Conservation (phyloP, 2,797 vertebrate species). For the Micromesistius poutassou region DNA sequence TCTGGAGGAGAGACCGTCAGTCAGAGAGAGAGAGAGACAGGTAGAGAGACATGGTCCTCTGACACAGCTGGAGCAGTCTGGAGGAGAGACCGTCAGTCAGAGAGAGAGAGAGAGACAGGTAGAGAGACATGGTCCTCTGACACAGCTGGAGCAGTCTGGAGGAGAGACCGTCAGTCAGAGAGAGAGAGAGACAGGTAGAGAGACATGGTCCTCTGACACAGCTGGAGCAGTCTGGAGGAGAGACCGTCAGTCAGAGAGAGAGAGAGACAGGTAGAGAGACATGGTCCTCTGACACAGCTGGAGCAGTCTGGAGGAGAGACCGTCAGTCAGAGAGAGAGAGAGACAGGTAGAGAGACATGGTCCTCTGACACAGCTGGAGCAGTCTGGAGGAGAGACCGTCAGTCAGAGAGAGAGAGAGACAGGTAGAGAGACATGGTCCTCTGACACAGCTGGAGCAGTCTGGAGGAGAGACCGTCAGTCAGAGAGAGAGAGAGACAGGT, state of each 20-base stretch:
- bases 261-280: slow-evolving; percentile 47
- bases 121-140: slow-evolving; percentile 96
- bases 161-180: not conserved
- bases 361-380: slow-evolving; percentile 90
- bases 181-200: too few species aligned
- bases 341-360: slow-evolving; percentile 95
- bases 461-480: not conserved
- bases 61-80: not conserved
- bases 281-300: not conserved
- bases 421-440: not conserved
- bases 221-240: slow-evolving; percentile 44
- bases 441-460: not conserved
- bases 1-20: slow-evolving; percentile 45
- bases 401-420: not conserved
- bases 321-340: not conserved
- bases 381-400: slow-evolving; percentile 57
- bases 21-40: not conserved
- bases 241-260: slow-evolving; percentile 44
- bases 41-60: not conserved
- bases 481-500: not conserved
- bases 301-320: slow-evolving; percentile 44
- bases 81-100: not conserved
- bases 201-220: not conserved
- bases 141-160: slow-evolving; percentile 84
- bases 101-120: slow-evolving; percentile 64